Evolutionary conservation across 2,113 vertebrate genomes (phyloP).

Genomic region (Pleuronectes platessa): DNA sequence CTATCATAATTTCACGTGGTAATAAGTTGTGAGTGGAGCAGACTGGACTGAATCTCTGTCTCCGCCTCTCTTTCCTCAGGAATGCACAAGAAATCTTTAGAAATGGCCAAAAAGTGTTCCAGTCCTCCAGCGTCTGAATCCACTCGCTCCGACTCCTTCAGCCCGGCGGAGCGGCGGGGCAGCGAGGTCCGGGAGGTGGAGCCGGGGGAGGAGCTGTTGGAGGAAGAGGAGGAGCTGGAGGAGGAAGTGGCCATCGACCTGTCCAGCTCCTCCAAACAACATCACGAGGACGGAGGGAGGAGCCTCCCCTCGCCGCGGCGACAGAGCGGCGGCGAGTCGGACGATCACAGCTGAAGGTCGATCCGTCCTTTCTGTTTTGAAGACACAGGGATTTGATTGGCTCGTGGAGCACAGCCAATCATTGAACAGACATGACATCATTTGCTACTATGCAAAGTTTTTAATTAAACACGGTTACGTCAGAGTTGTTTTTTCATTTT

Average conservation of each 20-base stretch:
- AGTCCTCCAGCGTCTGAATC: constrained; percentile 78
- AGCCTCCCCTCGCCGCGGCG: constrained; percentile 34
- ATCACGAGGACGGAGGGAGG: constrained; percentile 61
- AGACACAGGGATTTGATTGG: constrained; percentile 26
- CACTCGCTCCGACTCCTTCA: constrained; percentile 69
- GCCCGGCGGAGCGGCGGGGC: constrained; percentile 44
- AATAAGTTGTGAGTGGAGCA: neutral
- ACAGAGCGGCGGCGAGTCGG: constrained; percentile 59
- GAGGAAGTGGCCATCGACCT: constrained; percentile 91
- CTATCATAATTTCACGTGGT: no score
- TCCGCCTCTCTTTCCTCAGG: constrained; percentile 78
- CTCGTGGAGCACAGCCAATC: constrained; percentile 27
- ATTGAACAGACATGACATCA: neutral
- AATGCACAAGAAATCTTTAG: constrained; percentile 96
- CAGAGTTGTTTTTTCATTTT: no score
- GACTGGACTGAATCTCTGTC: constrained; percentile 32
- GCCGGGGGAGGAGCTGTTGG: constrained; percentile 44
- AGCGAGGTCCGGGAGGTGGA: constrained; percentile 18
- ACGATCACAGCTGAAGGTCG: constrained; percentile 74
- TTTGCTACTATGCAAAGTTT: constrained; percentile 10
- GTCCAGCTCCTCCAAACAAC: constrained; percentile 91
- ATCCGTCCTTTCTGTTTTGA: neutral
- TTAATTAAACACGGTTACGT: neutral
- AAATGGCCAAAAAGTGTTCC: constrained; percentile 84
- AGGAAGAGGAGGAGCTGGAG: constrained; percentile 52